These are phyloP conservation scores for Lamellibrachia luymesi DNA, from an alignment of 1,140 invertebrate species.

Conservation along the genomic window DNA sequence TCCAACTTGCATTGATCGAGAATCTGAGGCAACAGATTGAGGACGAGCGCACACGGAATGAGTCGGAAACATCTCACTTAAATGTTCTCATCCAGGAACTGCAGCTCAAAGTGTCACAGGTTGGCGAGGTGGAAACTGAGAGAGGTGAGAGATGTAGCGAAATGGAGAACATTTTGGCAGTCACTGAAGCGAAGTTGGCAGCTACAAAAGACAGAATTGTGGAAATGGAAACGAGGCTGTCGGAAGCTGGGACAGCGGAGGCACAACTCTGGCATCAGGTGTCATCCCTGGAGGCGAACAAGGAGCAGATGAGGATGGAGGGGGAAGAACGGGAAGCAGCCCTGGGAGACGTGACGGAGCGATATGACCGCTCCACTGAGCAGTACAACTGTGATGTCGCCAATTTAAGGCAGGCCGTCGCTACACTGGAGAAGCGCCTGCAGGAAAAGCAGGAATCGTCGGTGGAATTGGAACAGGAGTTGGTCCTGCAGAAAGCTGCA, in stretches of 20 bases:
- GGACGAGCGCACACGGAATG: neutral
- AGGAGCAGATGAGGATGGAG: neutral
- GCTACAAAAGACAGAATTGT: neutral
- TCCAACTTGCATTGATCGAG: neutral
- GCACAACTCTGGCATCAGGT: neutral
- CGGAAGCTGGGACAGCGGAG: neutral
- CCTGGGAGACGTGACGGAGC: neutral
- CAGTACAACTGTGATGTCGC: neutral
- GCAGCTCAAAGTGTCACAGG: neutral
- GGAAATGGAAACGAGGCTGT: neutral
- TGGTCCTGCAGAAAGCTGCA: too few relatives aligned
- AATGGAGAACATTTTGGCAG: neutral
- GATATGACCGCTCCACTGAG: neutral
- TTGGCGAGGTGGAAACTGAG: neutral
- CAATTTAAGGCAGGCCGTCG: neutral
- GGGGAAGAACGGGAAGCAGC: neutral
- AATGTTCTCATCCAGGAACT: neutral
- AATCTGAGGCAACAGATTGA: neutral
- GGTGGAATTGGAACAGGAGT: neutral
- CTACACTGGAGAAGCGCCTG: neutral
- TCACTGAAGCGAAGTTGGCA: neutral
- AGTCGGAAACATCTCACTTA: neutral
- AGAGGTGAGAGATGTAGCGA: neutral
- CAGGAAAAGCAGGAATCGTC: neutral
- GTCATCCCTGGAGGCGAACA: neutral